phyloP scores from a whole-genome alignment of 1,140 invertebrate genomes.

The Pristionchus pacificus region DNA sequence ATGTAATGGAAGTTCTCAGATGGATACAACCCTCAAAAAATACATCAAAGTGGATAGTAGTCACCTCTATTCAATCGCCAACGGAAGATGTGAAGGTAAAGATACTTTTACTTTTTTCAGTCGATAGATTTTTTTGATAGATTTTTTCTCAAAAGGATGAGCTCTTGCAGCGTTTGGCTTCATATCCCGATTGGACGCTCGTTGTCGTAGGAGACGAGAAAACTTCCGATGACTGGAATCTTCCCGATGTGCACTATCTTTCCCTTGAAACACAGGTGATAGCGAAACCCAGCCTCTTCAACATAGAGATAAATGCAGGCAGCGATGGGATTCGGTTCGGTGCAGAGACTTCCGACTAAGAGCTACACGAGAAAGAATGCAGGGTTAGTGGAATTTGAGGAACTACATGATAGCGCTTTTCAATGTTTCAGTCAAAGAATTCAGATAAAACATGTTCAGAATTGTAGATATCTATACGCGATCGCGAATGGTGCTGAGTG shows the following conservation, averaged over 20 bases:
- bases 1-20: too few species aligned
- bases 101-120: too few species aligned
- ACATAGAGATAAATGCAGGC: background rate
- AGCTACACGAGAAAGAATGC: slow-evolving; percentile 43
- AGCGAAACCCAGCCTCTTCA: background rate
- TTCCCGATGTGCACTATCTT: slow-evolving; percentile 35
- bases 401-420: too few species aligned
- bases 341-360: slow-evolving; percentile 33
- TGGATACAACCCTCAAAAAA: too few species aligned
- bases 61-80: too few species aligned
- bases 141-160: too few species aligned
- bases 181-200: slow-evolving; percentile 43
- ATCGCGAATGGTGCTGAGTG: slow-evolving; percentile 49
- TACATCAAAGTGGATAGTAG: too few species aligned
- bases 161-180: slow-evolving; percentile 34
- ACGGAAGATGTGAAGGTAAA: too few species aligned
- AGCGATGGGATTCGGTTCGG: background rate
- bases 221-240: slow-evolving; percentile 44
- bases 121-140: too few species aligned
- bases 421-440: too few species aligned
- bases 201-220: slow-evolving; percentile 52
- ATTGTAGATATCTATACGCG: slow-evolving; percentile 48
- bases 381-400: too few species aligned
- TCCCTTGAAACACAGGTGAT: slow-evolving; percentile 34
- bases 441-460: too few species aligned